phyloP scores from a whole-genome alignment of 2,888 invertebrate genomes.

The Spodoptera littoralis region DNA sequence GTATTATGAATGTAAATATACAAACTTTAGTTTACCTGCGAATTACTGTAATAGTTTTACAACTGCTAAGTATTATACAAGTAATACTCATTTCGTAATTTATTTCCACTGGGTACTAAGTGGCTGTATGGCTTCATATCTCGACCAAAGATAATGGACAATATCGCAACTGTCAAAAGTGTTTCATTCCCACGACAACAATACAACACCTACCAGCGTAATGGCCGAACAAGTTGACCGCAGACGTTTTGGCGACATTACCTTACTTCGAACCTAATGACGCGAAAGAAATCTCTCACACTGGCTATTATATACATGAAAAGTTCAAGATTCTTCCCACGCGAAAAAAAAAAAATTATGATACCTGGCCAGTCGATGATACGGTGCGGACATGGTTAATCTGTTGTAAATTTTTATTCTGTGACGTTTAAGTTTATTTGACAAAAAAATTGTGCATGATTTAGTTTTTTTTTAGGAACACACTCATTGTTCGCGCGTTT shows the following conservation, averaged over 20 bases:
- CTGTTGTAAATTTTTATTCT: constrained; percentile 19
- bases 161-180: constrained; percentile 22
- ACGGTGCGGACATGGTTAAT: constrained; percentile 34
- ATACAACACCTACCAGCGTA: constrained; percentile 42
- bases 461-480: too few species aligned
- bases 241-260: constrained; percentile 43
- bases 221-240: constrained; percentile 48
- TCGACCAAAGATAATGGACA: constrained; percentile 20
- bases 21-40: too few species aligned
- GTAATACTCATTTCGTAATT: too few species aligned
- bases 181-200: constrained; percentile 51
- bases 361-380: constrained; percentile 27
- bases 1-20: too few species aligned
- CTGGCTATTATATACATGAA: constrained; percentile 26
- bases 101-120: constrained; percentile 3
- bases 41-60: too few species aligned
- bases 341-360: constrained; percentile 34
- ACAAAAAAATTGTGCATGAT: too few species aligned
- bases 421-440: neutral
- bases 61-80: too few species aligned
- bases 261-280: constrained; percentile 49
- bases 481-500: too few species aligned
- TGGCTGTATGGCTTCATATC: constrained; percentile 24
- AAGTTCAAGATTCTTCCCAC: constrained; percentile 39
- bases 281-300: constrained; percentile 48